Evolutionary conservation across 2,797 vertebrate species (phyloP).

Genomic region (Crocodylus rhombifer): DNA sequence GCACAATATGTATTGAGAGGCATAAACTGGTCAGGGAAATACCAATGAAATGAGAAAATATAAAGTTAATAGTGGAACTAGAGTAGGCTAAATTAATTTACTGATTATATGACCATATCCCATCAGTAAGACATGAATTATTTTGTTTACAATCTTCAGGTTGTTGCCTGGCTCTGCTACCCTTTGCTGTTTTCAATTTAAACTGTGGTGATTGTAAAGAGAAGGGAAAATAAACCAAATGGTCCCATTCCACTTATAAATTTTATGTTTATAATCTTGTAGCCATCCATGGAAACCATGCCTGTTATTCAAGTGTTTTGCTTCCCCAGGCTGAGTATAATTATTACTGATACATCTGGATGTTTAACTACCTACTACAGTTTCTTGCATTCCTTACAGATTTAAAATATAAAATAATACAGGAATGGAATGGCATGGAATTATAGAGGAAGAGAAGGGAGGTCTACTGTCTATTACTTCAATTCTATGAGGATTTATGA

Average conservation of each 20-base stretch:
- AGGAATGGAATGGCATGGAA: conserved; percentile 66
- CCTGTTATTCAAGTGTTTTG: conserved; percentile 75
- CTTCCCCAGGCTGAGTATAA: conserved; percentile 76
- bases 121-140: conserved; percentile 82
- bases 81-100: conserved; percentile 82
- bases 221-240: conserved; percentile 82
- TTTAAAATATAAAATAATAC: conserved; percentile 75
- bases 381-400: conserved; percentile 78
- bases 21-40: conserved; percentile 79
- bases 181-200: conserved; percentile 82
- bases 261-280: conserved; percentile 83
- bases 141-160: conserved; percentile 82
- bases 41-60: conserved; percentile 81
- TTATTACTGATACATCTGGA: conserved; percentile 81
- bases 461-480: conserved; percentile 55
- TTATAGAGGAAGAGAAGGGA: conserved; percentile 52
- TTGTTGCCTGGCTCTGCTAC: conserved; percentile 80
- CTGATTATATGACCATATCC: conserved; percentile 82
- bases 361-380: conserved; percentile 78
- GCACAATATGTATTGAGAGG: conserved; percentile 79
- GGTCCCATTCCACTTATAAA: conserved; percentile 82
- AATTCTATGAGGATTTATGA: conserved; percentile 69
- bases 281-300: conserved; percentile 80
- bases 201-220: conserved; percentile 79
- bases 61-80: conserved; percentile 81